Base-by-base conservation (phyloP, 2,113 vertebrate genomes). In the Ailuropoda melanoleuca region DNA sequence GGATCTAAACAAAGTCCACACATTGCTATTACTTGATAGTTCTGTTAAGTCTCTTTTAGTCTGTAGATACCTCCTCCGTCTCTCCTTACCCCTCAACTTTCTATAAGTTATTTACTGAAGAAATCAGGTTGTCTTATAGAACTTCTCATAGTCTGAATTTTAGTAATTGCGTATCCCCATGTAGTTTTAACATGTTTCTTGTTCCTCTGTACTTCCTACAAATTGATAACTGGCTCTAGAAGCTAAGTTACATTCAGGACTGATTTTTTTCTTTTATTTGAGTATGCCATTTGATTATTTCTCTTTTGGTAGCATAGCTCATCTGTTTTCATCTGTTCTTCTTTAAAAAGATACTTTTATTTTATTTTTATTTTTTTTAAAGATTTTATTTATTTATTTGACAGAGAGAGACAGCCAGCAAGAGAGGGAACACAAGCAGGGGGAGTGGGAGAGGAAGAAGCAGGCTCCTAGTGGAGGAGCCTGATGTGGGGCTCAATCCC, bases 1-100 rank as follows among this genome's bases (percentile, higher is more conserved):
- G 62, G 43, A 96, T 90, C n/a, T 84, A 86, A 96, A 68, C 24
- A 93, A 96, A 55, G 75, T 86, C 23, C 29, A 93, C 3, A 53
- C 19, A 23, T 77, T 77, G 53, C 39, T 82, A 60, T 34, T 83
- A 74, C 29, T 93, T 46, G 9, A 66, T 81, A 58, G 39, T 2
- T 66, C 62, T 92, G 81, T 89, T 78, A 62, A 75, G 19, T 62
- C 34, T 77, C 66, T 68, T 92, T 72, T 68, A 82, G 88, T 88
- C 18, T 83, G 2, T 48, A 29, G 10, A 4, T 97, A 88, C 14
- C n/a, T 39, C 43, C 11, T 94, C 46, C 31, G 83, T 75, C 15
- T 84, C 46, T 91, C 70, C 23, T 77, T 96, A 62, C 37, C 19
- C 24, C 21, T 88, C 60, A 92, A 29, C 4, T 72, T 82, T 43